Conservation (phyloP, 2,113 vertebrate genomes). For the Onychorhynchus coronatus region DNA sequence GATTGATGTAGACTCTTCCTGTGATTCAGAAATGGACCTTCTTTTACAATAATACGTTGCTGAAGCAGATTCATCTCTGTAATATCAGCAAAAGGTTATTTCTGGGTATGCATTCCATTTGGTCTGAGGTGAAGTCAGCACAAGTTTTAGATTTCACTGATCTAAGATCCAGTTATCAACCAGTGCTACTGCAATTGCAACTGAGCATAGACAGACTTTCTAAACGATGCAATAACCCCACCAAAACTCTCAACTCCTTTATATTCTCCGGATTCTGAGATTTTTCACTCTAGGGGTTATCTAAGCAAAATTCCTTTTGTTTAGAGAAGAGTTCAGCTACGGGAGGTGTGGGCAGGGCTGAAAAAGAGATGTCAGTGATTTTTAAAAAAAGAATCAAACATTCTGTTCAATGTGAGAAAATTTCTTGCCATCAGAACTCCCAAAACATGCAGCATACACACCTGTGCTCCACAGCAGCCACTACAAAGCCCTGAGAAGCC, state of each 20-base stretch:
- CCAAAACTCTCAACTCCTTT: not conserved
- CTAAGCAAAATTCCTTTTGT: not conserved
- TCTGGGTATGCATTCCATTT: not conserved
- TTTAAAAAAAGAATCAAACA: rapidly evolving
- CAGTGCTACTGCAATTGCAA: not conserved
- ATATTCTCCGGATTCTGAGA: not conserved
- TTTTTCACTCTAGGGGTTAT: not conserved
- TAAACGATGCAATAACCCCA: not conserved
- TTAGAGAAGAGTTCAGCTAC: not conserved
- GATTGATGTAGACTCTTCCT: conserved; percentile 14
- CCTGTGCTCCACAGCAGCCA: conserved; percentile 96
- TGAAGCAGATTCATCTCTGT: conserved; percentile 88
- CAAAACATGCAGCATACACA: conserved; percentile 21
- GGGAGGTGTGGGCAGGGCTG: not conserved
- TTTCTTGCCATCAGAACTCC: not conserved
- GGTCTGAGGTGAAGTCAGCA: not conserved
- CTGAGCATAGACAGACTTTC: not conserved
- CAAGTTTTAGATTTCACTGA: not conserved
- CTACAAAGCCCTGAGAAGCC: conserved; percentile 92
- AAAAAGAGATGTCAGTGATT: not conserved
- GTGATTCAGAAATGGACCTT: conserved; percentile 43
- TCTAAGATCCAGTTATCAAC: not conserved
- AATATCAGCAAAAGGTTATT: not conserved
- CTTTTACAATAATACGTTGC: conserved; percentile 85
- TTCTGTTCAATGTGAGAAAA: not conserved